Percentiles rank a stretch among this genome's conserved stretches.
These are phyloP conservation scores for Holothuria scabra DNA, from an alignment of 53 echinoderm and acorn worm genomes.

Conservation along the genomic window DNA sequence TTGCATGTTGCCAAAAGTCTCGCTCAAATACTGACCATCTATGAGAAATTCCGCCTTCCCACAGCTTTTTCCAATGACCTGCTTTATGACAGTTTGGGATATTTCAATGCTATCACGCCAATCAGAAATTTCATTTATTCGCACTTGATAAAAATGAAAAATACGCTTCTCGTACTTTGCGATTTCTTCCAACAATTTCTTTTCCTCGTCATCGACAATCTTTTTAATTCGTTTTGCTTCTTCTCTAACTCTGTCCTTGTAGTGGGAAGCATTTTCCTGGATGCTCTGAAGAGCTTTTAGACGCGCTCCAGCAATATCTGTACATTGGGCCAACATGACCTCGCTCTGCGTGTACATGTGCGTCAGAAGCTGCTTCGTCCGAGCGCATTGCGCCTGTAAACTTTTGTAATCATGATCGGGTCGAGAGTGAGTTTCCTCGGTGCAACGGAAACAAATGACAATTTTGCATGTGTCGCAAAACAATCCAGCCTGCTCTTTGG, in stretches of 20 bases:
- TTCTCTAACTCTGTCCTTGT: conserved; percentile 1
- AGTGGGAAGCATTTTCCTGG: neutral
- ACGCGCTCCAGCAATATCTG: neutral
- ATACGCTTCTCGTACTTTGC: conserved; percentile 27
- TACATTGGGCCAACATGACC: conserved; percentile 18
- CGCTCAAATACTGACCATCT: conserved; percentile 23
- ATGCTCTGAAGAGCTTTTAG: conserved; percentile 1
- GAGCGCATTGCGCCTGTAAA: neutral
- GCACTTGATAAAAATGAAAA: conserved; percentile 34
- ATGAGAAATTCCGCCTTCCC: conserved; percentile 29
- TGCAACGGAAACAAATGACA: conserved; percentile 32
- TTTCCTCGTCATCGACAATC: conserved; percentile 25
- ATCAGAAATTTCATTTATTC: conserved; percentile 32
- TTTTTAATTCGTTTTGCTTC: neutral
- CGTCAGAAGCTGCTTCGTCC: conserved; percentile 10
- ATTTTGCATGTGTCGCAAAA: conserved; percentile 28
- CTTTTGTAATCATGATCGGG: conserved; percentile 39
- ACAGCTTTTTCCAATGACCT: conserved; percentile 17
- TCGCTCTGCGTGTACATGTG: conserved; percentile 22
- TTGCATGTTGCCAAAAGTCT: conserved; percentile 32
- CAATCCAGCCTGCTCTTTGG: conserved; percentile 13
- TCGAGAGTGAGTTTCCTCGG: conserved; percentile 19
- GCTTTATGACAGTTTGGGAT: conserved; percentile 21
- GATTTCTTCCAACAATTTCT: conserved; percentile 11
- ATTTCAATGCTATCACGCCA: conserved; percentile 29